Evolutionary conservation across 2,888 invertebrate genomes (phyloP), one percentile per base, ranked within the genome.

Genomic region (Charanyca ferruginea): DNA sequence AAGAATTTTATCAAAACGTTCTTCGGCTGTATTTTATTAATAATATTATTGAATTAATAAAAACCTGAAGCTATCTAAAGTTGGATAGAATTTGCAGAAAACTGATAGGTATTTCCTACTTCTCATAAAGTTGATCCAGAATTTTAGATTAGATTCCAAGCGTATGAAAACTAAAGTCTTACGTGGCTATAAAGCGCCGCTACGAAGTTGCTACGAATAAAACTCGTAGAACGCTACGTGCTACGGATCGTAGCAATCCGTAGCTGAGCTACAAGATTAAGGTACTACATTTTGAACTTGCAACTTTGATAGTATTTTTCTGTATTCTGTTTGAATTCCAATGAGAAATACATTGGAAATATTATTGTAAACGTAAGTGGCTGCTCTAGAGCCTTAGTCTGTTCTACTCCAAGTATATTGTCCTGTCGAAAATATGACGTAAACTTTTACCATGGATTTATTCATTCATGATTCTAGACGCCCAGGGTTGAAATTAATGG

Each of bases 201-300:
- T 71, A 64, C 63, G 51, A n/a, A 52, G 41, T 53, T 58, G 60
- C 70, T 73, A 60, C 78, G 58, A 62, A 47, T 59, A 57, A 64
- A 47, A 25, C 52, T 77, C 47, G 71, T 38, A 59, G 71, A 28
- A 8, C 22, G 77, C 65, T 77, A 71, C 77, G 73, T 48, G 72
- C 58, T 76, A 73, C 78, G 42, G 18, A 51, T 45, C 65, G 73
- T 63, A 73, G 70, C 71, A 62, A 48, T 45, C 32, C 59, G 72
- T 77, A 74, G 78, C 22, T 0, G 6, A 6, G 47, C 53, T 65
- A 66, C 65, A 47, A 58, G 35, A 52, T 52, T 48, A 57, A 20
- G n/a, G 20, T 42, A 38, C 3, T 13, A 45, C 32, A 45, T 41
- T 49, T 53, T 49, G 9, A 41, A 41, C 41, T 59, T 52, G 18